phyloP scores from a whole-genome alignment of 2,888 invertebrate genomes.

The Notodonta ziczac region DNA sequence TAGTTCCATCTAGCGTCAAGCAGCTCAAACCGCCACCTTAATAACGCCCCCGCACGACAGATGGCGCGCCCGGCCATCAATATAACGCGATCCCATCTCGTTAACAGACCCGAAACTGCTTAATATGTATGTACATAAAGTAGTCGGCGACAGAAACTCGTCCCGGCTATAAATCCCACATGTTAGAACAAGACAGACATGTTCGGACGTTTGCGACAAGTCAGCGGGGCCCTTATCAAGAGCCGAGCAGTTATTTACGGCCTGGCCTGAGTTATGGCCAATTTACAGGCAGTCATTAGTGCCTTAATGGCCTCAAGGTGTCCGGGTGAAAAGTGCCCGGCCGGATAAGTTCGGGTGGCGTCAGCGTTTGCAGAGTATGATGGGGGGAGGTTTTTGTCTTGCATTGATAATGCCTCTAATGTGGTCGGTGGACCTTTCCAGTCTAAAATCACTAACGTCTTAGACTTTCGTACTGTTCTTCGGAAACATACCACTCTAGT shows the following conservation, averaged over 20 bases:
- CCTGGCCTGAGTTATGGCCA: conserved; percentile 80
- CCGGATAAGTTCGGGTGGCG: conserved; percentile 66
- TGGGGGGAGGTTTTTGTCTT: conserved; percentile 46
- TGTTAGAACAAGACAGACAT: conserved; percentile 80
- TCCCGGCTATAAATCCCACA: conserved; percentile 70
- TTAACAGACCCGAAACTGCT: conserved; percentile 42
- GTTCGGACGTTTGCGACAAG: conserved; percentile 72
- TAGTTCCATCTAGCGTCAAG: conserved; percentile 31
- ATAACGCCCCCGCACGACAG: conserved; percentile 35
- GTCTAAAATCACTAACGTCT: too few species aligned
- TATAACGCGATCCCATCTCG: conserved; percentile 22
- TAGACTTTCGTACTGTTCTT: too few species aligned
- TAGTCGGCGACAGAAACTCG: conserved; percentile 31
- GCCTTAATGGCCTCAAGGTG: conserved; percentile 82
- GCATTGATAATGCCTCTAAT: conserved; percentile 40
- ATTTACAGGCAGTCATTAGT: conserved; percentile 84
- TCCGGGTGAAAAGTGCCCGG: conserved; percentile 71
- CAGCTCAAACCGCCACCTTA: conserved; percentile 29
- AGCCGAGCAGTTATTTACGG: conserved; percentile 76
- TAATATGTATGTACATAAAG: conserved; percentile 41
- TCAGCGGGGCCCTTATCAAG: conserved; percentile 81
- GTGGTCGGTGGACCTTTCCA: conserved; percentile 9
- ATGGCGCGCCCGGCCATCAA: conserved; percentile 39
- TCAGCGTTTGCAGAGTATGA: conserved; percentile 63
- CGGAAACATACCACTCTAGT: too few species aligned